These are phyloP conservation scores for Patagioenas fasciata DNA, from an alignment of 2,113 vertebrate species.

Conservation along the genomic window DNA sequence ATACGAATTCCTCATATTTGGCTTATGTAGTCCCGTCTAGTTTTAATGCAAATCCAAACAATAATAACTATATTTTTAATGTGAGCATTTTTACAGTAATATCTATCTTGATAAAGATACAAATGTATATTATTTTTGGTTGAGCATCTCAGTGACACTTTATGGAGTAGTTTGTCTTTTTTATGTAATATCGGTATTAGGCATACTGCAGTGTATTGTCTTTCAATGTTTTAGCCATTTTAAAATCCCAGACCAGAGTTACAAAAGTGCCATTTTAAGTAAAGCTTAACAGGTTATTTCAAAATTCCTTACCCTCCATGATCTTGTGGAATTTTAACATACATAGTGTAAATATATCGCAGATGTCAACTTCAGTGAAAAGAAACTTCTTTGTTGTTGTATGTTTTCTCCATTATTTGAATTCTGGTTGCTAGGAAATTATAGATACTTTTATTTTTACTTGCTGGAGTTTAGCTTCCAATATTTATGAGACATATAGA, in stretches of 20 bases:
- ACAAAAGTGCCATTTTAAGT: constrained; percentile 67
- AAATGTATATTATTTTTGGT: constrained; percentile 65
- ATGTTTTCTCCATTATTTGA: constrained; percentile 61
- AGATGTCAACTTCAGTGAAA: constrained; percentile 62
- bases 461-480: constrained; percentile 73
- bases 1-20: constrained; percentile 9
- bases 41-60: constrained; percentile 45
- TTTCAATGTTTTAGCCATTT: constrained; percentile 24
- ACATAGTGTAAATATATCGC: constrained; percentile 70
- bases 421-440: constrained; percentile 53
- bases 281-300: constrained; percentile 41
- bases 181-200: constrained; percentile 1
- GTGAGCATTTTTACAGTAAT: constrained; percentile 63
- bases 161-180: constrained; percentile 47
- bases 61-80: constrained; percentile 63
- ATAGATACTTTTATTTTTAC: constrained; percentile 61
- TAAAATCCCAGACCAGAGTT: constrained; percentile 37
- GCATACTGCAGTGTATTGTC: neutral
- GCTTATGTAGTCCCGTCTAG: constrained; percentile 38
- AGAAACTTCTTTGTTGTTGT: constrained; percentile 65
- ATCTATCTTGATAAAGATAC: constrained; percentile 66
- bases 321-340: constrained; percentile 35
- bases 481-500: constrained; percentile 63
- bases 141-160: constrained; percentile 63
- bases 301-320: constrained; percentile 3